Evolutionary conservation across 2,888 invertebrate species (phyloP).

Genomic region (Eurytoma adleriae): DNA sequence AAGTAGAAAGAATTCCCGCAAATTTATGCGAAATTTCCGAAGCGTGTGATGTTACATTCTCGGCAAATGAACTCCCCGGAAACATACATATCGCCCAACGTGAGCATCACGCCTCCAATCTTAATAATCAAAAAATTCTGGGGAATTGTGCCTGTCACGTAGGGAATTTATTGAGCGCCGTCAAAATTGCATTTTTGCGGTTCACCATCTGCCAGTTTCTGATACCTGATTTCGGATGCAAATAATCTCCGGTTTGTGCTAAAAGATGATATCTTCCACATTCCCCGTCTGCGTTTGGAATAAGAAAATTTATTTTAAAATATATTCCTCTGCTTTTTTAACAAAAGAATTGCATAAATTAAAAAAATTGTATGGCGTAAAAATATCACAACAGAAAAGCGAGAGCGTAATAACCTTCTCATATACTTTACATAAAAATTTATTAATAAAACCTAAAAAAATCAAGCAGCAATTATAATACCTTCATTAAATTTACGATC

Average conservation of each 20-base stretch:
- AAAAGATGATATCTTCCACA: conserved; percentile 25
- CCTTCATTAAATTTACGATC: conserved; percentile 27
- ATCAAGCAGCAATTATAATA: conserved; percentile 14
- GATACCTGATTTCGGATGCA: conserved; percentile 27
- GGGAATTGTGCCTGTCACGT: neutral
- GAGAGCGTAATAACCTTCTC: too few relatives aligned
- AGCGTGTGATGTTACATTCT: neutral
- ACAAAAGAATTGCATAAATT: too few relatives aligned
- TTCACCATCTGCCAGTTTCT: conserved; percentile 15
- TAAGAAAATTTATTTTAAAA: conserved; percentile 14
- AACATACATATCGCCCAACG: neutral
- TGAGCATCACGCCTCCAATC: neutral
- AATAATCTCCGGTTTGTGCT: conserved; percentile 20
- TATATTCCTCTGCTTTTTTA: neutral
- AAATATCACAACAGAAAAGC: too few relatives aligned
- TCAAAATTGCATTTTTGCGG: conserved; percentile 28
- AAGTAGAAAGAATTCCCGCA: too few relatives aligned
- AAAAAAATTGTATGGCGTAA: too few relatives aligned
- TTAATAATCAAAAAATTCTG: conserved; percentile 17
- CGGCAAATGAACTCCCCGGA: neutral
- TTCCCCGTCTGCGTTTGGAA: neutral
- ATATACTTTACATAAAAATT: too few relatives aligned
- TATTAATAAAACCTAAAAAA: neutral
- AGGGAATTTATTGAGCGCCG: conserved; percentile 25
- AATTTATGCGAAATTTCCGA: too few relatives aligned